Conservation (phyloP, 2,888 invertebrate species). For the Sminthurinus aureus region DNA sequence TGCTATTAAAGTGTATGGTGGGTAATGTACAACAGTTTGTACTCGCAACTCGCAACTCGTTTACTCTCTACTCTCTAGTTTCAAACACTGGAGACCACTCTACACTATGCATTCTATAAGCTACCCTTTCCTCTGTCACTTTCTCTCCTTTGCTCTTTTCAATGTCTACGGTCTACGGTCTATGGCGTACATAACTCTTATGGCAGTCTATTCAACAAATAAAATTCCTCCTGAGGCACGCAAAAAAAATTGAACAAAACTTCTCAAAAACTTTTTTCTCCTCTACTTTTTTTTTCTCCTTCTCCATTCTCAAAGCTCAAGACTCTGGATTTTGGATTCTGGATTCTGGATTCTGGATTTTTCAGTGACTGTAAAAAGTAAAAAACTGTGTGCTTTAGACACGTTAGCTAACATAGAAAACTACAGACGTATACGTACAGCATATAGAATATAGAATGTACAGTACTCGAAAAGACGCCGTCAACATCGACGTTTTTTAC, state of each 20-base stretch:
- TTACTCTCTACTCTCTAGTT: not conserved
- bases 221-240: conserved; percentile 55
- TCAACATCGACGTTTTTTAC: conserved; percentile 31
- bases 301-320: not conserved
- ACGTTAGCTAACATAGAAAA: no score
- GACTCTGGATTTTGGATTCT: no score
- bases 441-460: no score
- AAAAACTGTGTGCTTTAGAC: no score
- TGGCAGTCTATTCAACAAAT: conserved; percentile 50
- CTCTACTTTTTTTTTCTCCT: not conserved
- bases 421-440: no score
- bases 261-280: conserved; percentile 49
- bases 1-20: conserved; percentile 39
- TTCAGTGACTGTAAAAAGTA: conserved; percentile 20
- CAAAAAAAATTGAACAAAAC: conserved; percentile 53
- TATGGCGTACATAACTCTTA: not conserved
- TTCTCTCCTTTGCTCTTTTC: not conserved
- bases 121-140: not conserved
- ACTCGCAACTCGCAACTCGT: not conserved
- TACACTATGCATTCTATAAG: no score
- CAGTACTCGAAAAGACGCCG: not conserved
- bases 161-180: no score
- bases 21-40: not conserved
- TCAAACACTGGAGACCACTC: no score
- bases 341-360: not conserved